Conservation (phyloP, 2,797 vertebrate species). For the Microhierax caerulescens region DNA sequence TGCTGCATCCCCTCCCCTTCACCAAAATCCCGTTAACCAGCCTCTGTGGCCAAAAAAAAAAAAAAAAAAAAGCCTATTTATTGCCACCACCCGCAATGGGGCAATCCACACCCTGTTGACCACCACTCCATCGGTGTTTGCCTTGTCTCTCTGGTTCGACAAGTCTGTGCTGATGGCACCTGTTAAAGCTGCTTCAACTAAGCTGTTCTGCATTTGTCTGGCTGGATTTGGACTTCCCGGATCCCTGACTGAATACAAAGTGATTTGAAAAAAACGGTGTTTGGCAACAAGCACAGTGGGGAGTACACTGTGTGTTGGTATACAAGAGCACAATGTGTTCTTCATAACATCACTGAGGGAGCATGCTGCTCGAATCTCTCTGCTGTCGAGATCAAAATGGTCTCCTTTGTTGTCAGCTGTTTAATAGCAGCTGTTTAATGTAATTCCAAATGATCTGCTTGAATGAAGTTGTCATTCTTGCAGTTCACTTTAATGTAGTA, state of each 20-base stretch:
- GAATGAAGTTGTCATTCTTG: slow-evolving; percentile 79
- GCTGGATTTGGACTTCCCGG: slow-evolving; percentile 77
- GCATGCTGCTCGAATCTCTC: slow-evolving; percentile 59
- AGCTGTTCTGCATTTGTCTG: slow-evolving; percentile 79
- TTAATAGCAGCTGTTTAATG: slow-evolving; percentile 79
- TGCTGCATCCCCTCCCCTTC: neutral
- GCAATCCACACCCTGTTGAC: slow-evolving; percentile 54
- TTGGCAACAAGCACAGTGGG: slow-evolving; percentile 79
- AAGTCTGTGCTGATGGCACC: slow-evolving; percentile 71
- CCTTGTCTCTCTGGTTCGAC: slow-evolving; percentile 67
- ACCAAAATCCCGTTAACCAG: neutral
- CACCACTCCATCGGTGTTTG: slow-evolving; percentile 55
- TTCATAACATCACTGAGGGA: slow-evolving; percentile 61
- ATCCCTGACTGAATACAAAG: slow-evolving; percentile 75
- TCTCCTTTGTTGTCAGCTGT: slow-evolving; percentile 76
- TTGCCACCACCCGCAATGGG: slow-evolving; percentile 11
- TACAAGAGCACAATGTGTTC: slow-evolving; percentile 72
- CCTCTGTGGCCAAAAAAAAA: neutral
- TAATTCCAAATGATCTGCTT: slow-evolving; percentile 78
- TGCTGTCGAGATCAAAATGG: slow-evolving; percentile 68
- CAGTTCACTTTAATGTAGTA: slow-evolving; percentile 72
- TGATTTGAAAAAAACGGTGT: slow-evolving; percentile 75
- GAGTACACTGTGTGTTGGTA: slow-evolving; percentile 73
- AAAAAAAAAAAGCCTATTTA: neutral
- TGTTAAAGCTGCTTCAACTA: slow-evolving; percentile 80